A percentile compares a stretch with the other conserved stretches of the same genome.
Conservation (phyloP, 2,113 vertebrate genomes). For the Nesoenas mayeri region DNA sequence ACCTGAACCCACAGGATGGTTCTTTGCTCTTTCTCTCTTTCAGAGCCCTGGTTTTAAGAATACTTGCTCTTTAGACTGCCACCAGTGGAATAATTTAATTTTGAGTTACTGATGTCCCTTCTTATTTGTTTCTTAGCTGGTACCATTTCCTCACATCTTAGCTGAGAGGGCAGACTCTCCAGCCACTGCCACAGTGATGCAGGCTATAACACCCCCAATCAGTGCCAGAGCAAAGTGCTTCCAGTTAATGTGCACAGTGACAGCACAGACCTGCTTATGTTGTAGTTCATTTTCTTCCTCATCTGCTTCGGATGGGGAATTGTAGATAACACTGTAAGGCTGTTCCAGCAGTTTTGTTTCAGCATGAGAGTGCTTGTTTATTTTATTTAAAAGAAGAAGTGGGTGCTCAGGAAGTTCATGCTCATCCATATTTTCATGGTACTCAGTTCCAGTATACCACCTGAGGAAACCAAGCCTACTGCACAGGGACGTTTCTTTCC, state of each 20-base stretch:
- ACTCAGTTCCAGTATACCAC: not conserved
- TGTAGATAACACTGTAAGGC: not conserved
- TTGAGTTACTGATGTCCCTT: not conserved
- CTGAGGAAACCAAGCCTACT: not conserved
- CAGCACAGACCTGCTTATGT: rapidly evolving
- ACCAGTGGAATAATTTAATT: not conserved
- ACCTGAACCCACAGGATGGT: not conserved
- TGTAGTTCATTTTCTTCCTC: not conserved
- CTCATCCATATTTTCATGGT: not conserved
- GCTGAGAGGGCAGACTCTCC: not conserved
- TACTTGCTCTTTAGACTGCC: not conserved
- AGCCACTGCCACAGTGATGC: not conserved
- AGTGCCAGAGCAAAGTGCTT: not conserved
- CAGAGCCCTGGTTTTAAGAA: not conserved
- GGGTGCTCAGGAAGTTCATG: not conserved
- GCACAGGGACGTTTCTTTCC: not conserved
- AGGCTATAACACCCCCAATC: not conserved
- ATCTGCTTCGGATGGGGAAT: not conserved
- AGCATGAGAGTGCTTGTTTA: not conserved
- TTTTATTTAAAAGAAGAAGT: not conserved
- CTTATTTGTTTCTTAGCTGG: not conserved
- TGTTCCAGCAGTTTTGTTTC: not conserved
- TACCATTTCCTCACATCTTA: not conserved
- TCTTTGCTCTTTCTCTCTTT: not conserved
- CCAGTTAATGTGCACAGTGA: rapidly evolving